phyloP scores from a whole-genome alignment of 2,797 vertebrate species.

The Pipistrellus kuhlii region DNA sequence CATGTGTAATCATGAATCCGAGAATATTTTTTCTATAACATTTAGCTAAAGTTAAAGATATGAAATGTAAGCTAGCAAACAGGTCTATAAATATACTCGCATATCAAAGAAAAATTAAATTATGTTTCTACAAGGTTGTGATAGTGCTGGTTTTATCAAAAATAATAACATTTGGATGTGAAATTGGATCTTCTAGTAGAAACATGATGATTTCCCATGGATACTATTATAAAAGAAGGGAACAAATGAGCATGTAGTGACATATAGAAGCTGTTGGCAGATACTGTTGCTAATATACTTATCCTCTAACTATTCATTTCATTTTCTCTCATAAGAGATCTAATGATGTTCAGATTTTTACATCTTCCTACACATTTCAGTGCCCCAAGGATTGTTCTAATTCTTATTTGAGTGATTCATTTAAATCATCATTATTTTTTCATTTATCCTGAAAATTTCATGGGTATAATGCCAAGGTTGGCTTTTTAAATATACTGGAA shows the following conservation, averaged over 20 bases:
- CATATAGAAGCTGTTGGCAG: neutral
- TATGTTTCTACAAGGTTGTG: neutral
- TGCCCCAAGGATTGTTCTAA: neutral
- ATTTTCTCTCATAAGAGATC: neutral
- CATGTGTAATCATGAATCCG: neutral
- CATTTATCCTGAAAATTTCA: neutral
- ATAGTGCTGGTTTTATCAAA: neutral
- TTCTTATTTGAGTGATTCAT: neutral
- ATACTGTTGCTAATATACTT: neutral
- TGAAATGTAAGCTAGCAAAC: neutral
- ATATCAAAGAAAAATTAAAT: neutral
- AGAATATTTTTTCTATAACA: neutral
- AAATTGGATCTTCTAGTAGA: neutral
- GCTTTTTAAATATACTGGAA: neutral
- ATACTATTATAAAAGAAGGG: neutral
- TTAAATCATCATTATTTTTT: neutral
- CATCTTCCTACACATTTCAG: neutral
- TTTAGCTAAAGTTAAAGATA: conserved; percentile 34
- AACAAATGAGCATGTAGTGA: neutral
- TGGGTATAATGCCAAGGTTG: neutral
- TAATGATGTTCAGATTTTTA: neutral
- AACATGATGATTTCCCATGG: neutral
- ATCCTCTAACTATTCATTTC: neutral
- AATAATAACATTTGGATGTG: neutral
- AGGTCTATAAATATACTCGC: neutral